Evolutionary conservation across 2,888 invertebrate genomes (phyloP), one percentile per base, ranked within the genome.

Genomic region (Drosophila recens): DNA sequence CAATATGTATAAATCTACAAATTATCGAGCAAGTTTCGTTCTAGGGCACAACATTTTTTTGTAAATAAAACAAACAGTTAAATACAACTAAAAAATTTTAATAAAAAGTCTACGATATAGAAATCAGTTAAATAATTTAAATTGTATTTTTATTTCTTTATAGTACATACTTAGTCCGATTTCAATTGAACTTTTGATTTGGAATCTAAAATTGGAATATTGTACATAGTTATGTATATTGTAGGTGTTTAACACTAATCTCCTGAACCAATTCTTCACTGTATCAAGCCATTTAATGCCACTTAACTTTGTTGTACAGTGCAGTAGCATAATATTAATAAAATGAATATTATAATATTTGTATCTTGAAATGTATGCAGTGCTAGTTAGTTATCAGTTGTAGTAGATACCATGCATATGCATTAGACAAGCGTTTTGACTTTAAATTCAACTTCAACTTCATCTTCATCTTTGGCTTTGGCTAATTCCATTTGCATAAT

Each of bases 401-500:
- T 40, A 13, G 23, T 61, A 13, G 49, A 52, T 30, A 51, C 56
- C 34, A 64, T 67, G 46, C 59, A 77, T 70, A 67, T 43, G 51
- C 53, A 67, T 57, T 20, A 23, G 54, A 49, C 65, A 58, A 36
- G 53, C 42, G 30, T 34, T 27, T 34, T 3, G 30, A 17, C 30
- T 54, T 42, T 4, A 40, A 42, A 30, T 54, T 17, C 10, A 42
- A 33, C 20, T 33, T 51, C 11, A 30, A 20, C 13, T 23, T 23
- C 23, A 27, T 5, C 27, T 5, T 23, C 23, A 27, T 5, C 27
- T 5, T 23, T 4, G 13, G 2, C 52, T 23, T 46, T 48, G 15
- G 13, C 64, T 15, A 58, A 58, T 54, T 13, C 23, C 23, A 77
- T 80, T 84, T 81, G 82, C 85, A 78, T 78, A 80, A 75, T 82